These are phyloP conservation scores for Todiramphus chloris DNA, from an alignment of 2,113 vertebrate genomes.

Conservation along the genomic window DNA sequence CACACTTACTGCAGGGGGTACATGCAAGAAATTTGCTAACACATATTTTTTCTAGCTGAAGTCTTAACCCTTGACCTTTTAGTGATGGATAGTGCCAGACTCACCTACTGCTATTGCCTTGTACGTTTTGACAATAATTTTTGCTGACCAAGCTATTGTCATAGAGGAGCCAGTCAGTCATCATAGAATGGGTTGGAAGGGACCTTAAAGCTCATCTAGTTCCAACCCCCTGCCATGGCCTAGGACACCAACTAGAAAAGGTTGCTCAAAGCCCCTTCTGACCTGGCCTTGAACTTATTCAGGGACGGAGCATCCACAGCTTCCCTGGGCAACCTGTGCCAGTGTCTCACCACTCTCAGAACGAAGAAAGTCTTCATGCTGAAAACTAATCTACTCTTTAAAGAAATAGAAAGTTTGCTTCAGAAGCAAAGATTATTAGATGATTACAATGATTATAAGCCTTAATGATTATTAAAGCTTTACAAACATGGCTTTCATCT, in stretches of 20 bases:
- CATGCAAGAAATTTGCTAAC: not conserved
- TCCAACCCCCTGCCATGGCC: too few species aligned
- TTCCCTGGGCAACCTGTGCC: too few species aligned
- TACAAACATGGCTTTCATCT: accelerated
- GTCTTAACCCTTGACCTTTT: not conserved
- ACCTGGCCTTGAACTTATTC: too few species aligned
- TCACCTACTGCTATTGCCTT: not conserved
- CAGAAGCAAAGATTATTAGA: not conserved
- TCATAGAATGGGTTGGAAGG: too few species aligned
- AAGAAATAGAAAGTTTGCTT: not conserved
- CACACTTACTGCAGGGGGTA: accelerated
- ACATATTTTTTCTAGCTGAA: not conserved
- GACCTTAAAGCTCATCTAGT: too few species aligned
- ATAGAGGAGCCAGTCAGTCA: too few species aligned
- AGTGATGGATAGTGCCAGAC: not conserved
- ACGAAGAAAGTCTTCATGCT: not conserved
- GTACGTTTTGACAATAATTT: not conserved
- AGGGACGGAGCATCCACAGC: too few species aligned
- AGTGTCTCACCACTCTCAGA: too few species aligned
- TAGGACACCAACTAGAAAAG: too few species aligned
- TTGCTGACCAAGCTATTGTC: not conserved
- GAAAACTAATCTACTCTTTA: not conserved
- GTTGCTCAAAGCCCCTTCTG: too few species aligned
- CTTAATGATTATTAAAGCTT: not conserved
- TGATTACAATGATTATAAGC: too few species aligned